Percentiles rank a stretch among this genome's conserved stretches.
Evolutionary conservation across 2,797 vertebrate species (phyloP).

Genomic region (Leuciscus waleckii): DNA sequence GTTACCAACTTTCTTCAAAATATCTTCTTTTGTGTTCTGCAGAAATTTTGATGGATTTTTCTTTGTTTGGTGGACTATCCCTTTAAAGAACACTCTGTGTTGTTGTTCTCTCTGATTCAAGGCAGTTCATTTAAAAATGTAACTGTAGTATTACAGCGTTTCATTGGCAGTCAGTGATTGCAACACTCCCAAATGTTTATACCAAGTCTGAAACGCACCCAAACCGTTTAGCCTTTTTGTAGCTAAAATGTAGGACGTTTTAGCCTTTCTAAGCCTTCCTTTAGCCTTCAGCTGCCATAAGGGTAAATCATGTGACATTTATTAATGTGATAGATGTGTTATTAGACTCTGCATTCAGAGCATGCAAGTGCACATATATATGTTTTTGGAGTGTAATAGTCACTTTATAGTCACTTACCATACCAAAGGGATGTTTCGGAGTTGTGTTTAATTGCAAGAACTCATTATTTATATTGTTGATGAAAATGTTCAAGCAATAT

Average conservation of each 20-base stretch:
- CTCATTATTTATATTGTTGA: slow-evolving; percentile 11
- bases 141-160: background rate
- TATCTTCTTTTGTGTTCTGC: background rate
- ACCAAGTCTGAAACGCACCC: background rate
- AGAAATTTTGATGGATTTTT: background rate
- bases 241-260: slow-evolving; percentile 20
- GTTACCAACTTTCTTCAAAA: background rate
- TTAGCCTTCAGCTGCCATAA: slow-evolving; percentile 4
- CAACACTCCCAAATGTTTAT: background rate
- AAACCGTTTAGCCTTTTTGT: slow-evolving; percentile 35
- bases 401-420: slow-evolving; percentile 22
- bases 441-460: slow-evolving; percentile 26
- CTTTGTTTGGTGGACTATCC: background rate
- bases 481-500: slow-evolving; percentile 25
- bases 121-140: background rate
- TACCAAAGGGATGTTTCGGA: slow-evolving; percentile 18
- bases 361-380: slow-evolving; percentile 24
- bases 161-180: background rate
- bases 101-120: background rate
- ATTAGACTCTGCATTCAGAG: slow-evolving; percentile 22
- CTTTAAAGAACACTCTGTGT: background rate
- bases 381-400: slow-evolving; percentile 36
- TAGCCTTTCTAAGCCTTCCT: slow-evolving; percentile 13
- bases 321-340: background rate
- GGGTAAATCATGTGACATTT: slow-evolving; percentile 14